Conservation (phyloP, 2,797 vertebrate genomes). For the Carapus acus region DNA sequence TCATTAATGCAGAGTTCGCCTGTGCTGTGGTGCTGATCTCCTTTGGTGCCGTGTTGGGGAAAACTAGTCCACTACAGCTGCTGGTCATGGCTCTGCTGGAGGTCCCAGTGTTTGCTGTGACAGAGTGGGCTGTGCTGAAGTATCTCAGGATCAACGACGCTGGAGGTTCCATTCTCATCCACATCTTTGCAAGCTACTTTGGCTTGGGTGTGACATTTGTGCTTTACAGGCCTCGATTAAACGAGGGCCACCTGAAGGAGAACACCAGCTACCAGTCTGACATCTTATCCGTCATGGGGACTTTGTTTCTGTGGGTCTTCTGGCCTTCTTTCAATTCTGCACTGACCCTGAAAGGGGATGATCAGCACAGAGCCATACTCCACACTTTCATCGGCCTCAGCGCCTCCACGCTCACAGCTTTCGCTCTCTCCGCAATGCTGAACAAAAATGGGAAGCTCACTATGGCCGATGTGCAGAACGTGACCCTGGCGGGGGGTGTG, state of each 20-base stretch:
- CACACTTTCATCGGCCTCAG: constrained; percentile 82
- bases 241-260: constrained; percentile 68
- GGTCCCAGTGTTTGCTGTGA: constrained; percentile 71
- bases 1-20: constrained; percentile 78
- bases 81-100: constrained; percentile 77
- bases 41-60: constrained; percentile 76
- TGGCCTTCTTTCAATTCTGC: constrained; percentile 85
- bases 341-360: constrained; percentile 69
- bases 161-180: constrained; percentile 81
- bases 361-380: constrained; percentile 79
- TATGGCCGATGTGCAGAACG: constrained; percentile 79
- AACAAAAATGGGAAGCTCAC: constrained; percentile 75
- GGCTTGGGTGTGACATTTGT: constrained; percentile 77
- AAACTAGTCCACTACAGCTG: constrained; percentile 79
- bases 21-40: constrained; percentile 82
- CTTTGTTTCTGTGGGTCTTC: constrained; percentile 84
- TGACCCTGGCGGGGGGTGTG: constrained; percentile 80
- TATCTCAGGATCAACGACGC: constrained; percentile 76
- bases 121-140: constrained; percentile 73
- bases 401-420: constrained; percentile 71
- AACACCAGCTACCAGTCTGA: constrained; percentile 73
- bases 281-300: constrained; percentile 75
- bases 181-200: constrained; percentile 84
- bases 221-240: constrained; percentile 66
- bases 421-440: constrained; percentile 75